Evolutionary conservation across 1,140 invertebrate genomes (phyloP), one percentile per base, ranked within the genome.

Genomic region (Trichonephila clavipes): DNA sequence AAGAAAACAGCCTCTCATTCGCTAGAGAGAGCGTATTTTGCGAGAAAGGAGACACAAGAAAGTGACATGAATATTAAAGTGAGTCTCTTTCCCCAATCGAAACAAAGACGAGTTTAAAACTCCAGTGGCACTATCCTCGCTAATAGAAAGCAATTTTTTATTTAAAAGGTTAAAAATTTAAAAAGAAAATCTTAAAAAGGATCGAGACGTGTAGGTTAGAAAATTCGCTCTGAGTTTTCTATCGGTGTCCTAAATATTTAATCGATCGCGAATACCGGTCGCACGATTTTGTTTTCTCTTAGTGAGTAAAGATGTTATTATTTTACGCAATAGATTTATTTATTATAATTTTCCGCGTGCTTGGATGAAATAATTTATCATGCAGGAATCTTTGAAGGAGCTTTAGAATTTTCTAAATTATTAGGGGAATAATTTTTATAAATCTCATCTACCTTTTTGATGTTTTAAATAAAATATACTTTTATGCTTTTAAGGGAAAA

Each of bases 51-150:
- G 34, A 18, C 34, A 28, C 40, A 34, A 77, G 72, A 40, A 34
- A 77, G 72, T 77, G 72, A 77, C 72, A 77, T 77, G 72, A 77
- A 77, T 77, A 77, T 77, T 77, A 77, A 77, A 77, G 28, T 40
- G 72, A 77, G 72, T 40, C 72, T 77, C 34, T 18, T 77, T 77
- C 34, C 72, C 28, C 72, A 77, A 77, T 19, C 72, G 28, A 77
- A 77, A 77, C 72, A 34, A 77, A 77, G 24, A 77, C 72, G 72
- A 77, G 34, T 77, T 77, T 28, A 77, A 77, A 77, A 77, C 72
- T 77, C 72, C 28, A 77, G 72, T 18, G 24, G 24, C 72, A 34
- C 72, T 77, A 40, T 34, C 28, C 28, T 77, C 72, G 34, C 72
- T 77, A 77, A 77, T 77, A 77, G 72, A 77, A 77, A 34, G 72